Percentiles rank a stretch among this genome's conserved stretches.
Evolutionary conservation across 2,888 invertebrate genomes (phyloP).

Genomic region (Zaprionus bogoriensis): DNA sequence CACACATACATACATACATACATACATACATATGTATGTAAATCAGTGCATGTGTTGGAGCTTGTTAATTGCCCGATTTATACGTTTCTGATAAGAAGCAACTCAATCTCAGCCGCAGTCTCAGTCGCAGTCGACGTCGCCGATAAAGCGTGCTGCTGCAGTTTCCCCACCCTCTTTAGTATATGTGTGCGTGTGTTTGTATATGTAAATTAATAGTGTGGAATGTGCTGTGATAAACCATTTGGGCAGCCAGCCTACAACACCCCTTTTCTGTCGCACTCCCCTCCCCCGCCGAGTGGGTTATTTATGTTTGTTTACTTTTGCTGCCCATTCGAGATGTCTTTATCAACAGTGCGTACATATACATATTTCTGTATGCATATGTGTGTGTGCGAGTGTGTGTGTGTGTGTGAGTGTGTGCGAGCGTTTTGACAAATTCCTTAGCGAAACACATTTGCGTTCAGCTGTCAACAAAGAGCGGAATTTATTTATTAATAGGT

Average conservation of each 20-base stretch:
- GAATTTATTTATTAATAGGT: slow-evolving; percentile 58
- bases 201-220: slow-evolving; percentile 23
- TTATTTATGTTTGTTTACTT: slow-evolving; percentile 59
- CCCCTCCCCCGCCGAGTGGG: background rate
- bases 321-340: slow-evolving; percentile 40
- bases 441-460: slow-evolving; percentile 24
- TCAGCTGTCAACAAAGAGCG: slow-evolving; percentile 50
- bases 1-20: background rate
- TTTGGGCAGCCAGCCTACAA: slow-evolving; percentile 21
- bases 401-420: too few relatives aligned
- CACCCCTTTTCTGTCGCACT: too few relatives aligned
- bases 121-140: background rate
- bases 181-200: slow-evolving; percentile 2
- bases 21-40: slow-evolving; percentile 14
- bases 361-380: slow-evolving; percentile 9
- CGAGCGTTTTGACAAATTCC: slow-evolving; percentile 69
- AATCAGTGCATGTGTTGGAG: slow-evolving; percentile 15
- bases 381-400: slow-evolving; percentile 15
- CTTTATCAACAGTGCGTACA: slow-evolving; percentile 55
- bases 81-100: slow-evolving; percentile 10
- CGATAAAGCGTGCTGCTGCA: slow-evolving; percentile 34
- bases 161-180: slow-evolving; percentile 5
- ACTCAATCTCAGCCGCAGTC: slow-evolving; percentile 5
- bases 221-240: slow-evolving; percentile 46
- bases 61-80: slow-evolving; percentile 33